phyloP scores from a whole-genome alignment of 2,797 vertebrate species.

The Amblyraja radiata region DNA sequence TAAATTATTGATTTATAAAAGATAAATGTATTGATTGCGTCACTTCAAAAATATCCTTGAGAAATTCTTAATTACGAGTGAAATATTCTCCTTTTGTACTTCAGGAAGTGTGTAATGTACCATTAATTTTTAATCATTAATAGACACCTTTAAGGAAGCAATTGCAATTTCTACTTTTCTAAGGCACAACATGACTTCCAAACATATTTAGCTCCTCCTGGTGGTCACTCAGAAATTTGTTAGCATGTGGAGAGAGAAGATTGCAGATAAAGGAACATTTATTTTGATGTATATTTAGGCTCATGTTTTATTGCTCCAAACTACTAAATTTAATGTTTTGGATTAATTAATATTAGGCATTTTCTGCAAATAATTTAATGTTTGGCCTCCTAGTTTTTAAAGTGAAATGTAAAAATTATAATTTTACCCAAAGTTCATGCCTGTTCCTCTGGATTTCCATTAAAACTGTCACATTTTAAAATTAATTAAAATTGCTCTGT shows the following conservation, averaged over 20 bases:
- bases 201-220: not conserved
- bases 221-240: not conserved
- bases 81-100: not conserved
- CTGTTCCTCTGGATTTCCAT: not conserved
- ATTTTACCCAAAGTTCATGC: not conserved
- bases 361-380: not conserved
- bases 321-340: conserved; percentile 27
- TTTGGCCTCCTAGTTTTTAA: not conserved
- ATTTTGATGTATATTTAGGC: not conserved
- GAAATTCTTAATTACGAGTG: not conserved
- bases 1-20: not conserved
- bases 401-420: not conserved
- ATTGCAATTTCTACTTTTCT: not conserved
- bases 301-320: not conserved
- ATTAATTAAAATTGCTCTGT: not conserved
- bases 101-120: not conserved
- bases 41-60: not conserved
- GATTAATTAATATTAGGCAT: conserved; percentile 15
- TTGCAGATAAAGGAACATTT: not conserved
- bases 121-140: not conserved
- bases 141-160: not conserved
- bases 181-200: not conserved
- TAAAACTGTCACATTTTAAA: conserved; percentile 27
- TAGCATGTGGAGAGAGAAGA: too few relatives aligned
- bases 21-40: not conserved